Evolutionary conservation across 2,888 invertebrate species (phyloP), one percentile per base, ranked within the genome.

Genomic region (Cephus spinipes): DNA sequence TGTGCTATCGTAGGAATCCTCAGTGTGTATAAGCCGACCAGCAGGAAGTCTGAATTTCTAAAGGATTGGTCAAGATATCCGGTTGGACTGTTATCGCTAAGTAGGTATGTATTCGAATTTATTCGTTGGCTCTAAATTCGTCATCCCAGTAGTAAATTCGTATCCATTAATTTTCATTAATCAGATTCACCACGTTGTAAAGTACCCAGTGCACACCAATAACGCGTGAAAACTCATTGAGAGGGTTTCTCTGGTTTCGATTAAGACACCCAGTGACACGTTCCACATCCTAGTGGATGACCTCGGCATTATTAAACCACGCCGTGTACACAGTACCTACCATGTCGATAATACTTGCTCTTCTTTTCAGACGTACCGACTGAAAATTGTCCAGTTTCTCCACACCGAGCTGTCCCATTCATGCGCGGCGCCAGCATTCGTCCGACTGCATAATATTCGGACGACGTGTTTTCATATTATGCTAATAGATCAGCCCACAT

Each of bases 401-500:
- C 55, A 9, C 55, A 2, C 2, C 55, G 9, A 15, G 23, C 55
- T 23, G 9, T 55, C 55, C 55, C 55, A 55, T 55, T 55, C 55
- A 55, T 55, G 55, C 55, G 55, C 55, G 23, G 55, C 55, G 15
- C 23, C 55, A 15, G 55, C 55, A 55, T 0, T 55, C 55, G 55
- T 55, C 23, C 55, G 55, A 23, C 55, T 55, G 55, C 55, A 55
- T 55, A 55, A 55, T 55, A 55, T 15, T 55, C 9, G 23, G 6
- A 23, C 6, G 55, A 55, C 55, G 23, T 55, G 55, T 77, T 79
- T 74, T 79, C 73, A 79, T 75, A 76, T 79, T 77, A 76, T 77
- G 73, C 74, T 77, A 55, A 55, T 9, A 9, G 9, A 9, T 3
- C 23, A 55, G 55, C 55, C 23, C 23, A 55, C 55, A 55, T 55